Conservation (phyloP, 2,113 vertebrate species). For the Tachuris rubrigastra region DNA sequence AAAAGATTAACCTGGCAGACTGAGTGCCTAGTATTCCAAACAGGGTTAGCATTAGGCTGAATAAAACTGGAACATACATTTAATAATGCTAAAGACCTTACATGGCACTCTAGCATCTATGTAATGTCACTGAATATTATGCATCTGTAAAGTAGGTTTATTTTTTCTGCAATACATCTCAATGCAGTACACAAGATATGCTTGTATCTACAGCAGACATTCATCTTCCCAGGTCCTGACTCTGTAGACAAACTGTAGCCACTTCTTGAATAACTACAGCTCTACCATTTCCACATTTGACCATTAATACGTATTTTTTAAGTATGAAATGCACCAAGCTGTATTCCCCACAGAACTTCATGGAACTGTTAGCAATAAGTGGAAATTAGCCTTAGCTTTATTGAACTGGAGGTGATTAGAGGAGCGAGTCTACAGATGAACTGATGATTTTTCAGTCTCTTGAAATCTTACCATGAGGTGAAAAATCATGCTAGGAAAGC, state of each 20-base stretch:
- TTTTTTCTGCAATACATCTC: not conserved
- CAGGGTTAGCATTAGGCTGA: conserved; percentile 1
- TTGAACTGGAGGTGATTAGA: not conserved
- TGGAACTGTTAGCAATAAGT: not conserved
- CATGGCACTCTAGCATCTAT: not conserved
- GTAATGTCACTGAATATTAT: not conserved
- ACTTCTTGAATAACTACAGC: not conserved
- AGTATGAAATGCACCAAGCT: not conserved
- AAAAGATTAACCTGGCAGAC: not conserved
- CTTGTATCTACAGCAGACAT: not conserved
- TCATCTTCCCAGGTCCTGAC: not conserved
- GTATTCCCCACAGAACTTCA: not conserved
- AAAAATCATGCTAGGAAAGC: not conserved
- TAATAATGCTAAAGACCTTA: not conserved
- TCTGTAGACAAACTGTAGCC: not conserved
- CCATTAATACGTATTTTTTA: not conserved
- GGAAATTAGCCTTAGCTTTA: not conserved
- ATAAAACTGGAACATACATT: not conserved
- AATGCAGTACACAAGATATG: not conserved
- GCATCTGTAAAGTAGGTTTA: not conserved
- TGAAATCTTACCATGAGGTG: not conserved
- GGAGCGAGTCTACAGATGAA: not conserved
- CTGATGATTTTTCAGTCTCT: not conserved
- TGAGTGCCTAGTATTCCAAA: conserved; percentile 22
- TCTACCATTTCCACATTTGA: not conserved